Base-by-base conservation (phyloP, 2,888 invertebrate species). In the Andrena fulva region DNA sequence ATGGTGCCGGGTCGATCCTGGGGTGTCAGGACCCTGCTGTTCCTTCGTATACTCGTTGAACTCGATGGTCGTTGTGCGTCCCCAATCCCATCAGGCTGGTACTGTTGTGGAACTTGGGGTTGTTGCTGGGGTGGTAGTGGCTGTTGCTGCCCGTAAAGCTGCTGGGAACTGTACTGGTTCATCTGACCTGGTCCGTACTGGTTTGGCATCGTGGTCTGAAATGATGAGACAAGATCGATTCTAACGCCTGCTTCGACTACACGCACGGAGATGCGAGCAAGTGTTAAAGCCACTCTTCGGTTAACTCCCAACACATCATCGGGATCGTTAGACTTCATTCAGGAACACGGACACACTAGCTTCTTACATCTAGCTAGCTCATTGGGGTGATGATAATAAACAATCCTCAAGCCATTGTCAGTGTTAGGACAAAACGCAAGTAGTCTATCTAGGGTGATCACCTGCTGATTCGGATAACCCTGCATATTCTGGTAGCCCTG, bases 41-140 rank as follows among this genome's bases (percentile, higher is more conserved):
- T 94, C 68, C 94, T 93, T 89, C 94, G 92, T 92, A 93, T 91
- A 90, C 90, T 94, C 88, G 91, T 91, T 69, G 90, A 86, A 76
- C 89, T 91, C 62, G 90, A 87, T 33, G 90, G 90, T 82, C 91
- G 90, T 77, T 92, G 92, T 35, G 86, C 77, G 64, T 93, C 93
- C 35, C 80, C 84, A 42, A 89, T 85, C 24, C 87, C 88, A 67
- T 92, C 92, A 7, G 89, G 78, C 80, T 92, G 92, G 79, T 92
- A 92, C 67, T 93, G 92, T 83, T 93, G 92, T 62, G 91, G 90
- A 62, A 89, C 88, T 66, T 90, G 90, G 29, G 87, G 87, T 80
- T 88, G 93, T 89, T 87, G 92, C 10, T 92, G 81, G 81, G 80
- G 84, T 88, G 88, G 85, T 66, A 91, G 54, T 24, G 66, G 66